Base-by-base conservation (phyloP, 2,797 vertebrate genomes). In the Centroberyx gerrardi region DNA sequence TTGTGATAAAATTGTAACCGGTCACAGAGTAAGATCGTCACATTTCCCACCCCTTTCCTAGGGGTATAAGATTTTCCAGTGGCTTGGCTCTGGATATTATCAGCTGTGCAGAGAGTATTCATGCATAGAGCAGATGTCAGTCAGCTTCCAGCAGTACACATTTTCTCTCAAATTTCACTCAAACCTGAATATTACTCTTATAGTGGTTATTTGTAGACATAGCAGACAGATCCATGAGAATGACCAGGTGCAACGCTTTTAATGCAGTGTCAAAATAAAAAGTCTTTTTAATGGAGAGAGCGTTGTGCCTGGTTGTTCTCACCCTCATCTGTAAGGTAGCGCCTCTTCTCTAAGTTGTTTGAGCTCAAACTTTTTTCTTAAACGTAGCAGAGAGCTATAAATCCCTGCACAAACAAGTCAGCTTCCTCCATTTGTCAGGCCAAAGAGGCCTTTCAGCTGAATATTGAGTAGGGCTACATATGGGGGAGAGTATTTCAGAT, bases 381-480 rank as follows among this genome's bases (percentile, higher is more conserved):
- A 22, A 22, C 22, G 1, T 22, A 22, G 22, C 22, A 22, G 22
- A 22, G 22, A 22, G 22, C 22, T 22, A 22, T 22, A 54, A 95
- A 93, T 77, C 93, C 94, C 2, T 96, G 93, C 90, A 91, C 91
- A 88, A 96, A 96, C 38, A 92, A 90, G 54, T 94, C 93, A 56
- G 90, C 92, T 80, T 95, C 93, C 73, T 85, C 95, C 65, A 90
- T 92, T 0, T 92, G 90, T 58, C 81, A 94, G 77, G 83, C 78
- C 12, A 94, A 93, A 59, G 80, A 94, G 71, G 91, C 88, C 62
- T 31, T 72, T 78, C 7, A 17, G 15, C 28, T 75, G 13, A 75
- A 79, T 61, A 28, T 62, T 81, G 76, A 69, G 4, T 29, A 62
- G 18, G 9, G 28, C 31, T 29, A 51, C 52, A 65, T 33, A 17